Percentiles rank a stretch among this genome's conserved stretches.
Conservation (phyloP, 2,797 vertebrate species). For the Xenops minutus region DNA sequence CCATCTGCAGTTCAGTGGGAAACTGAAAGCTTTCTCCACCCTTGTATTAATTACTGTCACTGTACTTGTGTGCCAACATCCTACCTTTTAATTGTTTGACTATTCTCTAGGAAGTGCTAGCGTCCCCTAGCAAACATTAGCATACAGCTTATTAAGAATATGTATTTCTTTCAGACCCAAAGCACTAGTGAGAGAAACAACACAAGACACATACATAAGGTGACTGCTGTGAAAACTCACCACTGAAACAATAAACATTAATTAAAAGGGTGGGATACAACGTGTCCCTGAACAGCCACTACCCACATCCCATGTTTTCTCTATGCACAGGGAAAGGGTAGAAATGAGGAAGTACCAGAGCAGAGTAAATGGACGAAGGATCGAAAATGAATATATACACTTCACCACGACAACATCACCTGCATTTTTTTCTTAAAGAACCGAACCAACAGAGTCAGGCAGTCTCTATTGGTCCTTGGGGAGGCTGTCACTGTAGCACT, state of each 20-base stretch:
- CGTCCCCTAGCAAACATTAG: neutral
- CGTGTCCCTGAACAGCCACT: neutral
- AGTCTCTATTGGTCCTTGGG: neutral
- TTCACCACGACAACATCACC: neutral
- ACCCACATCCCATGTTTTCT: neutral
- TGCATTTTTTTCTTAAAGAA: neutral
- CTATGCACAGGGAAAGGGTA: neutral
- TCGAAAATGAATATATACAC: neutral
- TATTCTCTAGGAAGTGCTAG: neutral
- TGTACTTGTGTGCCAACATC: neutral
- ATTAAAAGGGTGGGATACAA: neutral
- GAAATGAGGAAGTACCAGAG: neutral
- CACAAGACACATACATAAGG: neutral
- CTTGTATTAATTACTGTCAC: neutral
- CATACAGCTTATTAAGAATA: neutral
- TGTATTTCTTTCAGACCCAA: neutral
- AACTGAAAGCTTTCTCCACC: neutral
- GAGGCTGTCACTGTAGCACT: neutral
- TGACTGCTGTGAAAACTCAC: neutral
- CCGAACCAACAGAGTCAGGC: neutral
- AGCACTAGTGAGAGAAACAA: neutral
- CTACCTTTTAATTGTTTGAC: neutral
- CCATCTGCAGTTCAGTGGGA: neutral
- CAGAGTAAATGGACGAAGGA: neutral
- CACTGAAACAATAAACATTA: neutral